Base-by-base conservation (phyloP, 2,888 invertebrate species). In the Stramonita haemastoma region DNA sequence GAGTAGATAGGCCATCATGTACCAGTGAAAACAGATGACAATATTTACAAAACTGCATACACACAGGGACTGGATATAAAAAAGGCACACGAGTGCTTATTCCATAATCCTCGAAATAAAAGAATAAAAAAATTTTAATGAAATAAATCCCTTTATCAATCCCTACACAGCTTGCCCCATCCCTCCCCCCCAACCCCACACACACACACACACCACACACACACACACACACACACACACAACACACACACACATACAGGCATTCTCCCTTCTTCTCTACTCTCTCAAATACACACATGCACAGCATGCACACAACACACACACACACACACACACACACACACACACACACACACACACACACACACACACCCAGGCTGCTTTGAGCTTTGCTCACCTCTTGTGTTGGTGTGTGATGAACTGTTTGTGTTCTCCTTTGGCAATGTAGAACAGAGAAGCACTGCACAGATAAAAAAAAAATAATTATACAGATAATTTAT, bases 401-500 rank as follows among this genome's bases (percentile, higher is more conserved):
- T 93, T 93, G 88, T 93, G 92, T 93, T 97, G 97, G 29, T 97
- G 97, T 57, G 97, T 97, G 92, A 98, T 97, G 92, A 97, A 97
- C 13, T 97, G 97, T 93, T 97, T 97, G 94, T 98, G 98, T 92
- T 97, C 97, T 81, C 98, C 98, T 96, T 98, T 98, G 4, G 98
- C 98, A 93, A 99, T 98, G 96, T 99, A 99, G 96, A 98, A 99
- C 90, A 99, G 96, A 13, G 98, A 98, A 8, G 99, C 99, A 96
- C 99, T 99, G 96, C 84, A 96, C 96, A 91, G 91, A 32, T 26
- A 29, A n/a, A 32, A 86, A n/a, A 32, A 86, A 83, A 36, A 26
- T 29, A n/a, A 17, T 5, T 29, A 77, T 77, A 22, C 26, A 15
- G 2, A 77, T 77, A 46, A 46, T n/a, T n/a, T n/a, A 46, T 46